A percentile compares a stretch with the other conserved stretches of the same genome.
Conservation (phyloP, 1,140 invertebrate species). For the Centruroides sculpturatus region DNA sequence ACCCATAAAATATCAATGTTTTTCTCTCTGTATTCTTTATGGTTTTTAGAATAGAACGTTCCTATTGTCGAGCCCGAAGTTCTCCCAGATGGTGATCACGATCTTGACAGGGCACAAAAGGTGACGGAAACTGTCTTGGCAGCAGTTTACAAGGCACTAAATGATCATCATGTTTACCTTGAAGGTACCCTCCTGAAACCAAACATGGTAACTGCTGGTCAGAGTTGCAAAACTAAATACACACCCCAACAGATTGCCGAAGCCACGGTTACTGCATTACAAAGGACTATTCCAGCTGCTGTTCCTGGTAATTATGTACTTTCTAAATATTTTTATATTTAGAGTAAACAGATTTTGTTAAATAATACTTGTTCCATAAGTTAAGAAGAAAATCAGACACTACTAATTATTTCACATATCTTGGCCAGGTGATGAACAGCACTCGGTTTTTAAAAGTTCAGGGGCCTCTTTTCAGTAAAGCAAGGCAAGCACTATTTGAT, state of each 20-base stretch:
- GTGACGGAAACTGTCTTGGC: conserved; percentile 93
- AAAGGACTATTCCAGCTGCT: conserved; percentile 77
- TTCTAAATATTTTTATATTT: no score
- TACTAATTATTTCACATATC: no score
- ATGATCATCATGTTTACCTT: conserved; percentile 92
- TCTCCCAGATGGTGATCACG: conserved; percentile 77
- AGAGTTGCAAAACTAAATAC: conserved; percentile 47
- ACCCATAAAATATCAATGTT: background rate
- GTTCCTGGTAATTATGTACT: conserved; percentile 40
- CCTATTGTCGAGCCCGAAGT: conserved; percentile 95
- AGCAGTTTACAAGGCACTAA: conserved; percentile 91
- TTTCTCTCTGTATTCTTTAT: background rate
- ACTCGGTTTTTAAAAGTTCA: no score
- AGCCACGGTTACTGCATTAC: conserved; percentile 81
- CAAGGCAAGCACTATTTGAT: no score
- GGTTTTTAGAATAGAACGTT: conserved; percentile 41
- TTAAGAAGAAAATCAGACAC: no score
- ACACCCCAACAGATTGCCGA: conserved; percentile 53
- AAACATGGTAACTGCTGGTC: conserved; percentile 92
- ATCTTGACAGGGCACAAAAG: conserved; percentile 79
- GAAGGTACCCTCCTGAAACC: conserved; percentile 97
- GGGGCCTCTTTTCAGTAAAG: no score
- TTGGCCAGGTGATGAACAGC: no score
- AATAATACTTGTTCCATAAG: no score
- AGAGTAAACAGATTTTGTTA: no score